These are phyloP conservation scores for Aricia artaxerxes DNA, from an alignment of 2,888 invertebrate species.

Conservation along the genomic window DNA sequence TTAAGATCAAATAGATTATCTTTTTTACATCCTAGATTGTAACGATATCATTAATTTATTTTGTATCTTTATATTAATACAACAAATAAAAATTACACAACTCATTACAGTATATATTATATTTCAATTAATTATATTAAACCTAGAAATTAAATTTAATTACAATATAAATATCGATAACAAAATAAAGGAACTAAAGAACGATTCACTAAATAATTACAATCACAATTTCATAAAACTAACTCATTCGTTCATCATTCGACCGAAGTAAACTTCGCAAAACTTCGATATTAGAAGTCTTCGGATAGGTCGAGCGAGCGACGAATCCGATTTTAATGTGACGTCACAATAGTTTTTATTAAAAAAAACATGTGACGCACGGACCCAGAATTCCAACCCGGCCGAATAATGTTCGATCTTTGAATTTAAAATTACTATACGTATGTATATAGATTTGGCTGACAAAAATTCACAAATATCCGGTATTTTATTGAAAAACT, in stretches of 20 bases:
- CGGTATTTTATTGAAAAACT: conserved; percentile 30
- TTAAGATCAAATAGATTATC: conserved; percentile 81
- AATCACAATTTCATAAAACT: conserved; percentile 72
- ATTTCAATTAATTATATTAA: conserved; percentile 73
- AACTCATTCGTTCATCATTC: conserved; percentile 44
- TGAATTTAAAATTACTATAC: conserved; percentile 67
- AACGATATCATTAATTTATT: conserved; percentile 77
- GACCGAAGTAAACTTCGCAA: not conserved
- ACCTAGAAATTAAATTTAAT: conserved; percentile 62
- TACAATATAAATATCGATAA: conserved; percentile 75
- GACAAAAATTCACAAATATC: conserved; percentile 50
- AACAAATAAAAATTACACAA: conserved; percentile 77
- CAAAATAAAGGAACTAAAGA: conserved; percentile 79
- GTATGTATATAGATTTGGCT: conserved; percentile 76
- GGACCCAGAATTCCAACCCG: not conserved
- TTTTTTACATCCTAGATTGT: conserved; percentile 77
- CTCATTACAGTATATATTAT: conserved; percentile 73
- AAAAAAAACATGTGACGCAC: conserved; percentile 1
- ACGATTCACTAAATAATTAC: conserved; percentile 67
- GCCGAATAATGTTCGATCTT: conserved; percentile 44
- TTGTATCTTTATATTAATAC: conserved; percentile 77
- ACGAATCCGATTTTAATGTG: not conserved
- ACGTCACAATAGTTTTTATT: conserved; percentile 13
- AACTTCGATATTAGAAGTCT: not conserved
- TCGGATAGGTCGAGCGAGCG: not conserved